phyloP scores from a whole-genome alignment of 92 coral and sea anemone genomes.

The Virgularia gustaviana region DNA sequence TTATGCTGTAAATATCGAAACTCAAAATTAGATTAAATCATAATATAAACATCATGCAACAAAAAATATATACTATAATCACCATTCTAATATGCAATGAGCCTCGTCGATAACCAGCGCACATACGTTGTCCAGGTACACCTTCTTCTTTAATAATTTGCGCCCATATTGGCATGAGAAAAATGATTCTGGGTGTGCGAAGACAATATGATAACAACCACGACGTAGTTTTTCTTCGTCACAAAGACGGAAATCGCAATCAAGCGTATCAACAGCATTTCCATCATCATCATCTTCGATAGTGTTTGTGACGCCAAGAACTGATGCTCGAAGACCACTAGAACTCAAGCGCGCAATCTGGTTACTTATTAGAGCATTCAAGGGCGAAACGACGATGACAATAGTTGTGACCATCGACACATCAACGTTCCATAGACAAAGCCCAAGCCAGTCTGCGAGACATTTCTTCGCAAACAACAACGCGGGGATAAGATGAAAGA shows the following conservation, averaged over 20 bases:
- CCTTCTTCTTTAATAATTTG: not conserved
- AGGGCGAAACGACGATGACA: too few species aligned
- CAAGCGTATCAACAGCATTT: conserved; percentile 2
- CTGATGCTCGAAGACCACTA: conserved; percentile 18
- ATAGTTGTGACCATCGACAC: too few species aligned
- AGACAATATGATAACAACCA: conserved; percentile 22
- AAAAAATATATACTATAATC: not conserved
- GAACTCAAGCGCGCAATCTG: conserved; percentile 32
- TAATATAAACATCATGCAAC: not conserved
- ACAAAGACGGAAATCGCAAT: conserved; percentile 15
- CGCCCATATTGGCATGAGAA: conserved; percentile 16
- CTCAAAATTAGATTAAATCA: not conserved
- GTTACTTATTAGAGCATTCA: conserved; percentile 41
- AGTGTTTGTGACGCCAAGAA: not conserved
- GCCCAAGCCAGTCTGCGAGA: too few species aligned
- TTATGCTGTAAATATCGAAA: not conserved
- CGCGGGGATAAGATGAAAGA: too few species aligned
- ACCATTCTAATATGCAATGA: conserved; percentile 32
- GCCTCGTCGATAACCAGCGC: conserved; percentile 28
- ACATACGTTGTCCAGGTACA: conserved; percentile 7
- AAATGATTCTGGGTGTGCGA: conserved; percentile 27
- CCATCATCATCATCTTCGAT: not conserved
- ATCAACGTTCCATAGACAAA: too few species aligned
- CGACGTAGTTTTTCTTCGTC: conserved; percentile 19
- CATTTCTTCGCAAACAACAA: too few species aligned